Evolutionary conservation across 2,888 invertebrate genomes (phyloP), one percentile per base, ranked within the genome.

Genomic region (Stenotaenia linearis): DNA sequence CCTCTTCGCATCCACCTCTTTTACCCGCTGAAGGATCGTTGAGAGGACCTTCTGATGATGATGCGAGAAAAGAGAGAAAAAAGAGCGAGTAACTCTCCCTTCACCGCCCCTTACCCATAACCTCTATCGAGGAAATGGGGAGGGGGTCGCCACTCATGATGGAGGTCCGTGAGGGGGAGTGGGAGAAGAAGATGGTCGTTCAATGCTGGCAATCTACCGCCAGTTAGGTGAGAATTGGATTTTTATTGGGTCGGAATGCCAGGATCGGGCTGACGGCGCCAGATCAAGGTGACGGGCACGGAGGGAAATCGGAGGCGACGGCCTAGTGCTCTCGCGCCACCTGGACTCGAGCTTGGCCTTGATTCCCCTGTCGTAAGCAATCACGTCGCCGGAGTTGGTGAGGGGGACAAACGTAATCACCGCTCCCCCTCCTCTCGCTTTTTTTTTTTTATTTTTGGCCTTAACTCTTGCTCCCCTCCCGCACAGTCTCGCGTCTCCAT

Each of bases 171-270:
- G 50, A n/a, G 7, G 50, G n/a, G 23, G 69, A 25, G 12, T 9
- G 69, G 25, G 69, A 28, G 0, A 28, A 28, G 69, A 28, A 28
- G 10, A 28, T 69, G 69, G 25, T 69, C 69, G 69, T 69, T 69
- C 69, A 28, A 69, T 37, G 75, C 75, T 75, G 75, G 37, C 75
- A 75, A 75, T 75, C 75, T 75, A 37, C 35, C 75, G 37, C 75
- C 75, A 75, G 32, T 75, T 75, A 75, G 75, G 75, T 75, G 75
- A 75, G 75, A 75, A 75, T 75, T 75, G 75, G 75, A 75, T 75
- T 75, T 75, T 75, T 75, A 75, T 75, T 75, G 75, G 37, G 35
- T 75, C 37, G 32, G 75, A 75, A 75, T 75, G 75, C 75, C 35
- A 35, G 75, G 75, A 32, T 75, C 75, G 32, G 32, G 37, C 75